Evolutionary conservation across 2,113 vertebrate genomes (phyloP).

Genomic region (Mesoclemmys tuberculata): DNA sequence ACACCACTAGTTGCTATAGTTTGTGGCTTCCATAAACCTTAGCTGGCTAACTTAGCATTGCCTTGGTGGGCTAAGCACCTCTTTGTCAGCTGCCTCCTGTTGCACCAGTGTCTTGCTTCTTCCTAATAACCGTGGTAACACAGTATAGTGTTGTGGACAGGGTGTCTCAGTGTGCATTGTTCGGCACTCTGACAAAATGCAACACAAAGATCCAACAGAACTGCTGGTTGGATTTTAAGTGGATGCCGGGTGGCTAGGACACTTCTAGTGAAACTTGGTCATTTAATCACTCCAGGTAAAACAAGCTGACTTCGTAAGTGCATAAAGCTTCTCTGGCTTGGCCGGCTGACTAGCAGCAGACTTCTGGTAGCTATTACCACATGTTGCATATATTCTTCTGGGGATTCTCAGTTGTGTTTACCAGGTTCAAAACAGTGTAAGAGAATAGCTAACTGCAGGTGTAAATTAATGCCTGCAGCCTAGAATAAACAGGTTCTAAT

Average conservation of each 20-base stretch:
- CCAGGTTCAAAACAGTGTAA: not conserved
- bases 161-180: not conserved
- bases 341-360: not conserved
- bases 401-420: not conserved
- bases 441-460: not conserved
- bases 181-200: rapidly evolving
- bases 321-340: not conserved
- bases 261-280: not conserved
- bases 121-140: not conserved
- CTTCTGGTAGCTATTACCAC: not conserved
- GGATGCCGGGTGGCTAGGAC: not conserved
- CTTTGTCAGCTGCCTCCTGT: not conserved
- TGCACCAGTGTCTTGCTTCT: not conserved
- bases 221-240: not conserved
- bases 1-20: not conserved
- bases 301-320: not conserved
- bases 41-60: not conserved
- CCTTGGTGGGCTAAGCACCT: rapidly evolving
- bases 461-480: not conserved
- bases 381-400: rapidly evolving
- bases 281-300: not conserved
- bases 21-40: rapidly evolving
- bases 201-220: not conserved
- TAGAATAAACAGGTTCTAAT: not conserved
- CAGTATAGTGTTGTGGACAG: not conserved